Evolutionary conservation across 2,888 invertebrate species (phyloP).

Genomic region (Agrilus mali): DNA sequence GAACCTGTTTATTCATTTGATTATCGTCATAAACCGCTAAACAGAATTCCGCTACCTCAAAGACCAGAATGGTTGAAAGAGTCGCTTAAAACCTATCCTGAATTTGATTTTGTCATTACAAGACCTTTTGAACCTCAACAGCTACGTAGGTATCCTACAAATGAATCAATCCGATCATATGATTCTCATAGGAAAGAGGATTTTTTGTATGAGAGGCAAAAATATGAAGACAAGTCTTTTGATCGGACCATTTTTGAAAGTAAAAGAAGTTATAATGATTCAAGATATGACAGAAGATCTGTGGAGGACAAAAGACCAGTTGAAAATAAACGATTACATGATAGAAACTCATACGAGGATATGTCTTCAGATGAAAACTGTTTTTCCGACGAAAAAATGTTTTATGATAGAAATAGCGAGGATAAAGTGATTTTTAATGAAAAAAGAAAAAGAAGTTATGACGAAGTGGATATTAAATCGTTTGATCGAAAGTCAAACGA

Average conservation of each 20-base stretch:
- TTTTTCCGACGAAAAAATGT: slow-evolving; percentile 3
- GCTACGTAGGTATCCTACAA: slow-evolving; percentile 8
- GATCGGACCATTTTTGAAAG: neutral
- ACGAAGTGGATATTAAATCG: neutral
- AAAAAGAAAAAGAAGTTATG: neutral
- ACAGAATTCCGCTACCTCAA: slow-evolving; percentile 32
- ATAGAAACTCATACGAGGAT: slow-evolving; percentile 23
- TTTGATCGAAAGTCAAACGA: neutral
- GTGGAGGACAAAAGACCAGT: slow-evolving; percentile 18
- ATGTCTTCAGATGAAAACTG: slow-evolving; percentile 26
- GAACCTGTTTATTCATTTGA: slow-evolving; percentile 57
- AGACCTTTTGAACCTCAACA: slow-evolving; percentile 17
- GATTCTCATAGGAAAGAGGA: too few species aligned
- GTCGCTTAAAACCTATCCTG: slow-evolving; percentile 24
- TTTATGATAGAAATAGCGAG: slow-evolving; percentile 1
- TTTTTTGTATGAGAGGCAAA: neutral
- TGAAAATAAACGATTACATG: slow-evolving; percentile 12
- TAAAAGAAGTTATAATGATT: neutral
- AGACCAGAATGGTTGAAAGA: slow-evolving; percentile 29
- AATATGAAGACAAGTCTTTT: slow-evolving; percentile 5
- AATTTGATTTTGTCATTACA: slow-evolving; percentile 25
- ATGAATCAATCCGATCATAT: neutral
- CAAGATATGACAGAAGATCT: slow-evolving; percentile 20
- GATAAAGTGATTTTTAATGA: slow-evolving; percentile 5
- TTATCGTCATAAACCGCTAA: slow-evolving; percentile 49